phyloP scores from a whole-genome alignment of 1,140 invertebrate genomes.

The Drosophila parabipectinata region DNA sequence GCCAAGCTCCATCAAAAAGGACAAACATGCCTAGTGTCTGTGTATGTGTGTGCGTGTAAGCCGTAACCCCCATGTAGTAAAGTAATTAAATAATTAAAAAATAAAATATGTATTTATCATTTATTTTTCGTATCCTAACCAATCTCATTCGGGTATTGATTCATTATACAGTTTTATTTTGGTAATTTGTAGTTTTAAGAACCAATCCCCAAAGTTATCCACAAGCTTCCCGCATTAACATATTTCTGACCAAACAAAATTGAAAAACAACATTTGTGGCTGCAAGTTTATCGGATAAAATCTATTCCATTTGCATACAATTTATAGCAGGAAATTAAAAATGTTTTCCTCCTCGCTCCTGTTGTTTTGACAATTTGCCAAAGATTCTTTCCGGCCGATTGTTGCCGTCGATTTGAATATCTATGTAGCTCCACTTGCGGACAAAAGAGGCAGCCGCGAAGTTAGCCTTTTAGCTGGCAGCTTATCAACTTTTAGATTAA shows the following conservation, averaged over 20 bases:
- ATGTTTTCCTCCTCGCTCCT: conserved; percentile 57
- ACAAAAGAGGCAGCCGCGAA: conserved; percentile 15
- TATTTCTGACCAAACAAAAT: conserved; percentile 39
- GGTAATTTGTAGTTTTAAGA: conserved; percentile 33
- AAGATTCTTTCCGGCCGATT: conserved; percentile 60
- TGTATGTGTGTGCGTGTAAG: conserved; percentile 32
- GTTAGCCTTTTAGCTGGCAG: conserved; percentile 22
- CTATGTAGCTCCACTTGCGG: conserved; percentile 50
- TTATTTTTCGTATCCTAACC: conserved; percentile 16
- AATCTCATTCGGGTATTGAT: conserved; percentile 14
- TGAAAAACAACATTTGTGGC: conserved; percentile 45
- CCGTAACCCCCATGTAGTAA: conserved; percentile 37
- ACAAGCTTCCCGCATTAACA: conserved; percentile 27
- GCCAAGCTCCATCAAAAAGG: conserved; percentile 4
- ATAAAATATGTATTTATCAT: conserved; percentile 1
- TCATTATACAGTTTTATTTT: conserved; percentile 34
- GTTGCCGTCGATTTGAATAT: conserved; percentile 46
- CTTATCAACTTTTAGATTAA: conserved; percentile 31
- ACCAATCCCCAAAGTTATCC: conserved; percentile 11
- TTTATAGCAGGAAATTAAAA: conserved; percentile 80
- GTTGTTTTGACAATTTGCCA: conserved; percentile 77
- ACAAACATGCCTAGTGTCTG: conserved; percentile 12
- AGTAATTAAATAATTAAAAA: conserved; percentile 40
- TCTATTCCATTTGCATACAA: conserved; percentile 72
- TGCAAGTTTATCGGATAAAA: conserved; percentile 34